Evolutionary conservation across 1,140 invertebrate species (phyloP).

Genomic region (Atopsyche davidsoni): DNA sequence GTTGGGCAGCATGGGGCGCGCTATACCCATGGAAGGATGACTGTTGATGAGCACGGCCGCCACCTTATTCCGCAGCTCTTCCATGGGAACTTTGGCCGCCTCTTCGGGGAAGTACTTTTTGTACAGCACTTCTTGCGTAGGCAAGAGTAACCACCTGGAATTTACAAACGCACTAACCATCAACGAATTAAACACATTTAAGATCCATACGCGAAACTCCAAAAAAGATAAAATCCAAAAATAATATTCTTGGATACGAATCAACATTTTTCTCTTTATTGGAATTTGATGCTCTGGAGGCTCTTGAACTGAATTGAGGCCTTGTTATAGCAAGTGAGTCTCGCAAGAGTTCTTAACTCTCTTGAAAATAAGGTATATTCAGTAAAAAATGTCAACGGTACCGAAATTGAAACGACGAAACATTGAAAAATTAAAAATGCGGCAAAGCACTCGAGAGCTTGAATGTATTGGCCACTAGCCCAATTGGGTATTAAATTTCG

Average conservation of each 20-base stretch:
- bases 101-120: slow-evolving; percentile 20
- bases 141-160: slow-evolving; percentile 9
- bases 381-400: no score
- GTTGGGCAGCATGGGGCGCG: slow-evolving; percentile 21
- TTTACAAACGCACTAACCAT: neutral
- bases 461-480: no score
- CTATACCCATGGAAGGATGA: slow-evolving; percentile 22
- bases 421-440: no score
- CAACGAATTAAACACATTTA: neutral
- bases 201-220: neutral
- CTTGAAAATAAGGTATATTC: no score
- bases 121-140: slow-evolving; percentile 13
- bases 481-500: no score
- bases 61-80: slow-evolving; percentile 15
- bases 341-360: no score
- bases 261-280: neutral
- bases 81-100: slow-evolving; percentile 14
- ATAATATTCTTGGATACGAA: neutral
- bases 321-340: neutral
- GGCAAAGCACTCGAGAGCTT: no score
- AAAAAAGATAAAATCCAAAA: neutral
- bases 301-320: no score
- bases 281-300: neutral
- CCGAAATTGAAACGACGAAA: no score
- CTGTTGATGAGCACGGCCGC: slow-evolving; percentile 15